These are phyloP conservation scores for Paratilapia polleni DNA, from an alignment of 2,113 vertebrate genomes.

Conservation along the genomic window DNA sequence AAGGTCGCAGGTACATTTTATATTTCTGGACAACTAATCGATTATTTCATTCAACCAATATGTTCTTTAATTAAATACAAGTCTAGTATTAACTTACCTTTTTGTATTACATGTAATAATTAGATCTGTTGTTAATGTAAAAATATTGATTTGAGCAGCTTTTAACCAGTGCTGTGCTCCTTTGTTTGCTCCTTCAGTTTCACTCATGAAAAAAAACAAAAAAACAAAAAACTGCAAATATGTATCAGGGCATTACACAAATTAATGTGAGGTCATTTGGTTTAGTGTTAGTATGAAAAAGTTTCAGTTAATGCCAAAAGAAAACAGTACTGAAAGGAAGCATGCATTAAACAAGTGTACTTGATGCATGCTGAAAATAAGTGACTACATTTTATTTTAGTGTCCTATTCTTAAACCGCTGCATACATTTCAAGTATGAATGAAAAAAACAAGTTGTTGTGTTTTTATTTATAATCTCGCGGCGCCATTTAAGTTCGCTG, in stretches of 20 bases:
- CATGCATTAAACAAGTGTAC: background rate
- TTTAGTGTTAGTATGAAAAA: background rate
- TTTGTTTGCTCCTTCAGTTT: background rate
- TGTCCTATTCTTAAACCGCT: background rate
- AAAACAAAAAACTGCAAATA: background rate
- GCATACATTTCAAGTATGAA: background rate
- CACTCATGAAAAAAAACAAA: too few relatives aligned
- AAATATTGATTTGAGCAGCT: background rate
- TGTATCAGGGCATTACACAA: background rate
- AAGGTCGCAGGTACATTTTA: too few relatives aligned
- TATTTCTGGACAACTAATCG: too few relatives aligned
- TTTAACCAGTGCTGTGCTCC: background rate
- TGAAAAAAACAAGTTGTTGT: background rate
- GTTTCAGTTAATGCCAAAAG: background rate
- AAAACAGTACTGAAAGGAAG: background rate
- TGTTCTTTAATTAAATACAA: background rate
- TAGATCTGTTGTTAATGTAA: background rate
- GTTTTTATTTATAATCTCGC: constrained; percentile 20
- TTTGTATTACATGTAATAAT: background rate
- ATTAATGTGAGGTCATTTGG: too few relatives aligned
- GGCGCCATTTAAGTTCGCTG: constrained; percentile 10
- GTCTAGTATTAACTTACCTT: background rate
- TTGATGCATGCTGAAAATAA: background rate
- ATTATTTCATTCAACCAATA: background rate
- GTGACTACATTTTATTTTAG: background rate